These are phyloP conservation scores for Pelobates cultripes DNA, from an alignment of 2,797 vertebrate genomes.

Conservation along the genomic window DNA sequence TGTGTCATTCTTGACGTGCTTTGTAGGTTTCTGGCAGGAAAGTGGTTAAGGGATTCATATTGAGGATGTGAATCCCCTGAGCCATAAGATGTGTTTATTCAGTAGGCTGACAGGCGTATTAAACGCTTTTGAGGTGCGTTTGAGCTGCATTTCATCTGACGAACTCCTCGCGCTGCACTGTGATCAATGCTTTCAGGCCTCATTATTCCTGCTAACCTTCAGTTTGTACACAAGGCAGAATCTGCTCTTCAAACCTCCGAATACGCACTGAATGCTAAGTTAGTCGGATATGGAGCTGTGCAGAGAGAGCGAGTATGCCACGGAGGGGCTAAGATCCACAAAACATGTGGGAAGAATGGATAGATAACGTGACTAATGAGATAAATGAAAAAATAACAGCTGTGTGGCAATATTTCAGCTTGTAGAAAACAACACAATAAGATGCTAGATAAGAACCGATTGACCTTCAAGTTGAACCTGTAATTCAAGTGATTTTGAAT, in stretches of 20 bases:
- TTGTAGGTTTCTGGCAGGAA: background rate
- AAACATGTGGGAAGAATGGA: background rate
- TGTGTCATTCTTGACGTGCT: no score
- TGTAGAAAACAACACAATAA: background rate
- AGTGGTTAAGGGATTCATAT: slow-evolving; percentile 22
- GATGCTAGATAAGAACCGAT: background rate
- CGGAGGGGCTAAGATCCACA: background rate
- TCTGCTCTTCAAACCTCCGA: slow-evolving; percentile 19
- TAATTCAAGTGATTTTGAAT: no score
- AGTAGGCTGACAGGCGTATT: slow-evolving; percentile 49
- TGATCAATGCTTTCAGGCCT: slow-evolving; percentile 57
- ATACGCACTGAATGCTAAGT: slow-evolving; percentile 32
- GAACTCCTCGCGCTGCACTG: slow-evolving; percentile 46
- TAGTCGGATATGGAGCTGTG: background rate
- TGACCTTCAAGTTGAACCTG: background rate
- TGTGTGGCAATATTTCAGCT: background rate
- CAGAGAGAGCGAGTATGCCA: background rate
- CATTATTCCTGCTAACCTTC: slow-evolving; percentile 55
- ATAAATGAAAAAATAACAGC: background rate
- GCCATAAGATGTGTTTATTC: slow-evolving; percentile 45
- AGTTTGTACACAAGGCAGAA: slow-evolving; percentile 48
- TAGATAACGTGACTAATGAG: background rate
- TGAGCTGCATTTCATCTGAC: slow-evolving; percentile 54
- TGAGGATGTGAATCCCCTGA: slow-evolving; percentile 8
- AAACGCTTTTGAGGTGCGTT: slow-evolving; percentile 42